Percentiles rank a stretch among this genome's conserved stretches.
These are phyloP conservation scores for Volucella inflata DNA, from an alignment of 2,888 invertebrate species.

Conservation along the genomic window DNA sequence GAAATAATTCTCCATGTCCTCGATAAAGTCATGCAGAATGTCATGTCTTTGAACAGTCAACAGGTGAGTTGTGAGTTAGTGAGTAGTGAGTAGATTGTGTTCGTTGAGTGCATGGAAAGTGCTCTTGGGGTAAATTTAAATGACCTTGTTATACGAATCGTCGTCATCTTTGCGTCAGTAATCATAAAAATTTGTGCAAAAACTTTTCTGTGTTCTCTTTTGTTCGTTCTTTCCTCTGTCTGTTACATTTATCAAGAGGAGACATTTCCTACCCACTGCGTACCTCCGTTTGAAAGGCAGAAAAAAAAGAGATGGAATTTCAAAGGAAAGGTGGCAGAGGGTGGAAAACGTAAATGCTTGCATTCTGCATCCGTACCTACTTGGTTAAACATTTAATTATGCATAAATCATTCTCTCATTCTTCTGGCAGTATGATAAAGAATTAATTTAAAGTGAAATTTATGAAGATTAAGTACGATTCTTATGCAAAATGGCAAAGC, in stretches of 20 bases:
- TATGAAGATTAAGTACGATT: constrained; percentile 64
- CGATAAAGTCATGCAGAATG: constrained; percentile 87
- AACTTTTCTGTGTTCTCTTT: not conserved
- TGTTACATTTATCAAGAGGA: constrained; percentile 41
- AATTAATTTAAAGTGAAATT: constrained; percentile 67
- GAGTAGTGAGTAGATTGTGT: not conserved
- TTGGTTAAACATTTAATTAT: constrained; percentile 52
- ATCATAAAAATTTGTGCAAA: constrained; percentile 14
- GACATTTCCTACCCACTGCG: constrained; percentile 4
- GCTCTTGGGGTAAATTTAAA: not conserved
- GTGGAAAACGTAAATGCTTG: constrained; percentile 9
- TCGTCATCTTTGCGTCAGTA: constrained; percentile 13
- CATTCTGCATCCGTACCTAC: constrained; percentile 31
- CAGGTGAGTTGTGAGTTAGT: constrained; percentile 85
- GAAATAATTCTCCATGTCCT: constrained; percentile 86
- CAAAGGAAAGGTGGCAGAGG: constrained; percentile 1
- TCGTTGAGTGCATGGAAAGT: not conserved
- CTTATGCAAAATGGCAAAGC: constrained; percentile 42
- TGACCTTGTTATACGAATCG: not conserved
- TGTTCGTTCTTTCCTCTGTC: not conserved
- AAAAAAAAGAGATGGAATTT: constrained; percentile 31
- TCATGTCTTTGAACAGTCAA: constrained; percentile 89
- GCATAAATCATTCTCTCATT: constrained; percentile 48
- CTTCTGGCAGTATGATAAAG: constrained; percentile 31
- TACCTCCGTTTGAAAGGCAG: not conserved